A percentile compares a stretch with the other conserved stretches of the same genome.
phyloP scores from a whole-genome alignment of 2,113 vertebrate species.

The Recurvirostra avosetta region DNA sequence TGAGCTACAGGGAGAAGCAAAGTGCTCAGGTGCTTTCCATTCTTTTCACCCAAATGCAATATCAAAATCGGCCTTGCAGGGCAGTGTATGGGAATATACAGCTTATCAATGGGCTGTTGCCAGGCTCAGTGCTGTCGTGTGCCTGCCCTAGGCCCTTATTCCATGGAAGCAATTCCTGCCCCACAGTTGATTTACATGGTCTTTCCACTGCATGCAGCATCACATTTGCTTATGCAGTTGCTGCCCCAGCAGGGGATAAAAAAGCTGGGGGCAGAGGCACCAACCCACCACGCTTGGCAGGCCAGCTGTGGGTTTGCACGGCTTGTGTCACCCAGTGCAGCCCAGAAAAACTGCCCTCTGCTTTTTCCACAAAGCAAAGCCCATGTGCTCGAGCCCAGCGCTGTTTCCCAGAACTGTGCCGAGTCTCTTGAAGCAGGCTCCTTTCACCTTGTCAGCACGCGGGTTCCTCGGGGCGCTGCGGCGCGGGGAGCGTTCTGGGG shows the following conservation, averaged over 20 bases:
- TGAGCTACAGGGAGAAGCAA: not conserved
- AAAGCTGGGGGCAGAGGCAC: not conserved
- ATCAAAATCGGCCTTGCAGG: not conserved
- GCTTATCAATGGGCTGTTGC: not conserved
- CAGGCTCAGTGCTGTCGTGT: not conserved
- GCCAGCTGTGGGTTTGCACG: fast-evolving
- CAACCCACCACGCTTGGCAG: fast-evolving
- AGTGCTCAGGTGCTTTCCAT: not conserved
- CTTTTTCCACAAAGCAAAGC: not conserved
- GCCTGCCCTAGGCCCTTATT: not conserved
- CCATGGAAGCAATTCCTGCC: not conserved
- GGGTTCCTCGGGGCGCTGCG: fast-evolving
- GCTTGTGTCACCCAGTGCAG: not conserved
- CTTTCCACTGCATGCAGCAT: not conserved
- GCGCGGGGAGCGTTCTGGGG: not conserved
- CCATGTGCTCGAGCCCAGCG: fast-evolving
- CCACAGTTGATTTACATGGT: fast-evolving
- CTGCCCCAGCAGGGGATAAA: not conserved
- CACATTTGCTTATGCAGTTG: not conserved
- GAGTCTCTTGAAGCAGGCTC: not conserved
- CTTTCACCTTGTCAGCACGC: fast-evolving
- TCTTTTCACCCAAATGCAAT: not conserved
- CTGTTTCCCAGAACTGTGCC: not conserved
- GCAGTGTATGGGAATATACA: not conserved
- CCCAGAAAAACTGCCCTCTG: not conserved